Evolutionary conservation across 2,888 invertebrate species (phyloP).

Genomic region (Lepetodrilus schrolli): DNA sequence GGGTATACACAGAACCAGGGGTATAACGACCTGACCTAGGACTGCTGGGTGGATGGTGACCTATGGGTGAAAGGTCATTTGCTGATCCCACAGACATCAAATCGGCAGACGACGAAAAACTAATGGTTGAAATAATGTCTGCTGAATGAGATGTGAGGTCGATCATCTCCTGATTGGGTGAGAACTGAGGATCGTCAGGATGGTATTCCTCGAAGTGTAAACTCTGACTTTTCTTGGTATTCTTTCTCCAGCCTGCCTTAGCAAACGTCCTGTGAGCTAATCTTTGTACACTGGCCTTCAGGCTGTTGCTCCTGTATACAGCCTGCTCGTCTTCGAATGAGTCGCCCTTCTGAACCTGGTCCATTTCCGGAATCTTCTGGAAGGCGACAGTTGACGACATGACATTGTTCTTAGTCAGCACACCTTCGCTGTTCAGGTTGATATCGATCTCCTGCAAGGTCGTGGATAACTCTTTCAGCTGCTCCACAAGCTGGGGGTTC

Average conservation of each 20-base stretch:
- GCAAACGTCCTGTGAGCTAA: constrained; percentile 58
- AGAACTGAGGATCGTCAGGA: not conserved
- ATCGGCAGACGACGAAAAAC: constrained; percentile 18
- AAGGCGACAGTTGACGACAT: not conserved
- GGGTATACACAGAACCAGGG: not conserved
- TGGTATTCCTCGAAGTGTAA: not conserved
- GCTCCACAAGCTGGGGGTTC: constrained; percentile 52
- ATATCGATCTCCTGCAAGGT: constrained; percentile 56
- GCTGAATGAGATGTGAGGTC: not conserved
- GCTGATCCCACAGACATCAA: not conserved
- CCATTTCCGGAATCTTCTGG: not conserved
- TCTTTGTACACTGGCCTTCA: constrained; percentile 60
- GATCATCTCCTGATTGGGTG: not conserved
- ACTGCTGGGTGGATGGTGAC: not conserved
- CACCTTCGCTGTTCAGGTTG: constrained; percentile 38
- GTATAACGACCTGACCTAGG: not conserved
- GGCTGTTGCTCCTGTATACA: constrained; percentile 40
- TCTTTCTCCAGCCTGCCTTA: constrained; percentile 48
- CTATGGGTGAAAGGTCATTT: not conserved
- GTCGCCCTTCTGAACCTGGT: not conserved
- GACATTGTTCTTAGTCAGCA: not conserved
- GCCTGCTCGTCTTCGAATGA: constrained; percentile 24
- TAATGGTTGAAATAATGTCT: constrained; percentile 20
- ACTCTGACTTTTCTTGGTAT: constrained; percentile 22
- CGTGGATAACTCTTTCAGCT: constrained; percentile 51